phyloP scores from a whole-genome alignment of 2,797 vertebrate species.

The Adrianichthys oophorus region DNA sequence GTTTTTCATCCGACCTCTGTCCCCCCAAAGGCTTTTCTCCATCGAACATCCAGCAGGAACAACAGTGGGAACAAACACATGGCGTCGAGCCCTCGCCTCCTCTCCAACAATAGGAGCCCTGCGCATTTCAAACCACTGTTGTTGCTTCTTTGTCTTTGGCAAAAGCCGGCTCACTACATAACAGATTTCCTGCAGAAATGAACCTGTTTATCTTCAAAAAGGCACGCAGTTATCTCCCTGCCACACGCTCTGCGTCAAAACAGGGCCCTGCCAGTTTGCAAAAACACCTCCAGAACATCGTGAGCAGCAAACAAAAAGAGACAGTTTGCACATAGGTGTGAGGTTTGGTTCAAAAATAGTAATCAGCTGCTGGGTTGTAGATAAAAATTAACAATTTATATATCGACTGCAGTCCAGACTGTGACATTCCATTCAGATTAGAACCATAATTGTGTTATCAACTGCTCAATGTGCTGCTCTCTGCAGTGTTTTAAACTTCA shows the following conservation, averaged over 20 bases:
- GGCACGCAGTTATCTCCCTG: constrained; percentile 25
- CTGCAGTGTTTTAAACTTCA: too few species aligned
- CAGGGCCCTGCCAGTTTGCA: neutral
- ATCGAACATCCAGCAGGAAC: constrained; percentile 33
- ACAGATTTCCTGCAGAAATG: constrained; percentile 10
- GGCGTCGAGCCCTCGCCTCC: constrained; percentile 16
- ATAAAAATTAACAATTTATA: constrained; percentile 32
- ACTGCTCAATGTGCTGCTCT: constrained; percentile 35
- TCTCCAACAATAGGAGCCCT: constrained; percentile 21
- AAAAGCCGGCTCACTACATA: constrained; percentile 9
- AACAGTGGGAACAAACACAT: constrained; percentile 31
- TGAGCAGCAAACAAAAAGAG: constrained; percentile 34
- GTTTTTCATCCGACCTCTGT: constrained; percentile 21
- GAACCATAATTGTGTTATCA: constrained; percentile 53
- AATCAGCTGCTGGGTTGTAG: constrained; percentile 30
- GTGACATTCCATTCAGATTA: constrained; percentile 39
- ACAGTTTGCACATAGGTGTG: constrained; percentile 33
- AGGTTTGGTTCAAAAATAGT: constrained; percentile 39
- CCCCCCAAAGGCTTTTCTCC: constrained; percentile 13
- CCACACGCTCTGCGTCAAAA: constrained; percentile 13
- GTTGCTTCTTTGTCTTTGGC: constrained; percentile 13
- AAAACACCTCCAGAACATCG: neutral
- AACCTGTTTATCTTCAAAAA: constrained; percentile 37
- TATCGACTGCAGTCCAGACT: constrained; percentile 21
- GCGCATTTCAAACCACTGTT: constrained; percentile 8